A percentile compares a stretch with the other conserved stretches of the same genome.
phyloP scores from a whole-genome alignment of 2,888 invertebrate genomes.

The Synanthedon tipuliformis region DNA sequence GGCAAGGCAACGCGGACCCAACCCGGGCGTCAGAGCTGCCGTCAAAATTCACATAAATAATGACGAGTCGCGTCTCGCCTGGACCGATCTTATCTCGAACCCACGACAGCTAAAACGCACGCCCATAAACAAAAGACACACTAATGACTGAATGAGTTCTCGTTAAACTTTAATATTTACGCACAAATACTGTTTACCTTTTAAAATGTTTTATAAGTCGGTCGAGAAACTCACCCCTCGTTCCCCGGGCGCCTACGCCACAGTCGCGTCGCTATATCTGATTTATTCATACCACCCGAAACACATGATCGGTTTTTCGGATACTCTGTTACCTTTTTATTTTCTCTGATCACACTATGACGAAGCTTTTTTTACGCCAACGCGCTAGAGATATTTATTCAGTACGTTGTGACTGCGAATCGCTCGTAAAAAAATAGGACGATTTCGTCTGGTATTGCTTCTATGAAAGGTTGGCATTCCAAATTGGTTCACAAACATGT shows the following conservation, averaged over 20 bases:
- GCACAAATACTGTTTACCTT: constrained; percentile 58
- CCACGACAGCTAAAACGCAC: constrained; percentile 47
- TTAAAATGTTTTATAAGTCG: constrained; percentile 61
- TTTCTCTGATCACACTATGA: constrained; percentile 12
- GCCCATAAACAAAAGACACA: constrained; percentile 60
- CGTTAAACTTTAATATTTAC: constrained; percentile 66
- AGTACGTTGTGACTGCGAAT: constrained; percentile 15
- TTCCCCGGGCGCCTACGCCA: constrained; percentile 30
- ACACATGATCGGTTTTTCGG: constrained; percentile 62
- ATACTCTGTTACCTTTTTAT: constrained; percentile 37
- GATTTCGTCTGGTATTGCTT: constrained; percentile 6
- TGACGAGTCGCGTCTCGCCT: constrained; percentile 41
- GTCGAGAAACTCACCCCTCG: constrained; percentile 32
- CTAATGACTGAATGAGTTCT: constrained; percentile 65
- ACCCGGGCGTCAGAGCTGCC: constrained; percentile 32
- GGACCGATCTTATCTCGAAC: constrained; percentile 49
- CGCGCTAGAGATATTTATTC: constrained; percentile 16
- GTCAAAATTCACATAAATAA: constrained; percentile 69
- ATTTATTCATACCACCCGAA: constrained; percentile 67
- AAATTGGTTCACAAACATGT: constrained; percentile 9
- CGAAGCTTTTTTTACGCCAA: constrained; percentile 11
- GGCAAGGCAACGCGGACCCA: constrained; percentile 10
- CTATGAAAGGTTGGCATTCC: constrained; percentile 9
- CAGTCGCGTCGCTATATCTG: constrained; percentile 51
- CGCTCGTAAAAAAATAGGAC: constrained; percentile 10